Conservation (phyloP, 2,888 invertebrate genomes). For the Ganaspis brasiliensis region DNA sequence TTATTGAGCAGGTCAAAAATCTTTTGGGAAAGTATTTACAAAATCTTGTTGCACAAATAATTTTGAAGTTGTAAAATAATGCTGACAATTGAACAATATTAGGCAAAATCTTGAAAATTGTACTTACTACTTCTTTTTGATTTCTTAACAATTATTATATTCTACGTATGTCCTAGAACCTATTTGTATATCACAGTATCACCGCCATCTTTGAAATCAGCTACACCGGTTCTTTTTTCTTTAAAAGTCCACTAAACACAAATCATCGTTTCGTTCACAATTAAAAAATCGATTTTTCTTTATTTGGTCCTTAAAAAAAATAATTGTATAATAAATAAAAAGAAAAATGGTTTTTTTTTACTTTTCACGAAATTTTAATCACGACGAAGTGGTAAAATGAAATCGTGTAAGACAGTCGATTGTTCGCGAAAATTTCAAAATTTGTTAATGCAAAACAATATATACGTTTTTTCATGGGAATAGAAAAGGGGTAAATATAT, state of each 20-base stretch:
- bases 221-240: conserved; percentile 45
- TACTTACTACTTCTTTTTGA: conserved; percentile 23
- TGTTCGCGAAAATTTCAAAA: too few relatives aligned
- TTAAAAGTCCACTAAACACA: neutral
- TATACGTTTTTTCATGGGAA: too few relatives aligned
- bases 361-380: too few relatives aligned
- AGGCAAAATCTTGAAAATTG: neutral
- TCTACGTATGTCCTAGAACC: conserved; percentile 27
- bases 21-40: too few relatives aligned
- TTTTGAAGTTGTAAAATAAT: neutral
- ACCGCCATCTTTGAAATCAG: conserved; percentile 59
- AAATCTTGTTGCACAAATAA: neutral
- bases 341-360: too few relatives aligned
- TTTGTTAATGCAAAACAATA: too few relatives aligned
- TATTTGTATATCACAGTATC: conserved; percentile 56
- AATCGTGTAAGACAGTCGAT: too few relatives aligned
- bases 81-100: neutral
- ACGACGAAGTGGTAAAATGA: too few relatives aligned
- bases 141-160: conserved; percentile 31
- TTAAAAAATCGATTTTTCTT: neutral
- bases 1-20: too few relatives aligned
- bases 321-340: too few relatives aligned
- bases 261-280: neutral
- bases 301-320: too few relatives aligned
- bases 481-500: neutral